Base-by-base conservation (phyloP, 2,797 vertebrate species). In the Myotis findleyi region DNA sequence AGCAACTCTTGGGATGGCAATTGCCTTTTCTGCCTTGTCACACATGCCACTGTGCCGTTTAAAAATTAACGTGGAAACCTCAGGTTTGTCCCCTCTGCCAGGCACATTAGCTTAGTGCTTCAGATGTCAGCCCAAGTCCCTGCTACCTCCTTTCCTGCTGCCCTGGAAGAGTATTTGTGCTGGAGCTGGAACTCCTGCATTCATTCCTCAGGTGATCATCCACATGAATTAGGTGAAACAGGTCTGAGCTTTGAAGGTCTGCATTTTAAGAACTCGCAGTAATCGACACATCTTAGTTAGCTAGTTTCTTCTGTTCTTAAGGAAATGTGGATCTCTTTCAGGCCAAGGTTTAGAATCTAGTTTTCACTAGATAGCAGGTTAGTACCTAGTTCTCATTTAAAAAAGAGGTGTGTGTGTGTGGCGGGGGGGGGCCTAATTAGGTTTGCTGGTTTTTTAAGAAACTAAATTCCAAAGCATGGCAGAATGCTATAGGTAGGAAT, bases 111-210 rank as follows among this genome's bases (percentile, higher is more conserved):
- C 75, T 84, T 73, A 95, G 81, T 82, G 80, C 89, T 91, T 87
- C 84, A 38, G 71, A 71, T 41, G 87, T 86, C 92, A 96, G 92
- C 93, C 91, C 44, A 36, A 90, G 92, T 81, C 86, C 95, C 96
- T 72, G 85, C 94, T 97, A 95, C 96, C 96, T 96, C 96, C 84
- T 95, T 81, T 91, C 87, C 93, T 93, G 94, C 92, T 95, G 81
- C 71, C 90, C 0, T 0, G 84, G 51, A 88, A 86, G 89, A 88
- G 87, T 55, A 47, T 79, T 3, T 41, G 81, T 83, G 91, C 93
- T 87, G 51, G 90, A 79, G 79, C 64, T 89, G 25, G 44, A 21
- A 72, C 91, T 71, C 87, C 44, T 11, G 62, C 41, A 9, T 57
- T 38, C 41, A 9, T 53, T 38, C 66, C 89, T 95, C 95, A 92